Conservation (phyloP, 2,797 vertebrate genomes). For the Amblyraja radiata region DNA sequence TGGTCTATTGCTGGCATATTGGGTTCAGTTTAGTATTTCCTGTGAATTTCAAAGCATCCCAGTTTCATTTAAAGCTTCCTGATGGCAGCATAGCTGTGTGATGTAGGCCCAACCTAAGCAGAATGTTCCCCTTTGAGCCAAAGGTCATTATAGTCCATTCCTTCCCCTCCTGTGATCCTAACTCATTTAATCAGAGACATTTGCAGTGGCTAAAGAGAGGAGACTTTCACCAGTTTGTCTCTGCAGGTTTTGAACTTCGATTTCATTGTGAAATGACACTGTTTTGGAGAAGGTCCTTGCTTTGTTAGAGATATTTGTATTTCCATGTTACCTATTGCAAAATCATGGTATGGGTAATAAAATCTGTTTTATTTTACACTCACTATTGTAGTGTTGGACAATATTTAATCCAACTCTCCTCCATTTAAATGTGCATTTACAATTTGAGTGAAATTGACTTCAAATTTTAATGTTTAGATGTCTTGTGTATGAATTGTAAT, state of each 20-base stretch:
- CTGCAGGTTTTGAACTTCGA: not conserved
- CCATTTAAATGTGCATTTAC: not conserved
- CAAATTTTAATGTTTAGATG: not conserved
- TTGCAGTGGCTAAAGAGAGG: not conserved
- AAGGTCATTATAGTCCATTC: not conserved
- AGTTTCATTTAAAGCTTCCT: no score
- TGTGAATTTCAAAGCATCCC: not conserved
- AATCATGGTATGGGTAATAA: no score
- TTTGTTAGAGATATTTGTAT: no score
- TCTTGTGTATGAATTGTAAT: not conserved
- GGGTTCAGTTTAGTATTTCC: not conserved
- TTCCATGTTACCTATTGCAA: no score
- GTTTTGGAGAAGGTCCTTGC: not conserved
- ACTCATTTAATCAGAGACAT: not conserved
- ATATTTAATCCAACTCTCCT: not conserved
- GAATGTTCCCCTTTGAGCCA: not conserved
- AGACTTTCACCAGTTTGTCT: not conserved
- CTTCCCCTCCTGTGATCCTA: not conserved
- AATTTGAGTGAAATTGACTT: not conserved
- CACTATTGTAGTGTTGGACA: no score
- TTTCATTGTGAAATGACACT: not conserved
- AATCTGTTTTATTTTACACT: no score
- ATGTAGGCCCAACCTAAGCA: no score
- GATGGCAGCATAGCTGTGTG: not conserved
- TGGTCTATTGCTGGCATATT: not conserved